Conservation (phyloP, 2,888 invertebrate genomes). For the Trissoscelio sp. region DNA sequence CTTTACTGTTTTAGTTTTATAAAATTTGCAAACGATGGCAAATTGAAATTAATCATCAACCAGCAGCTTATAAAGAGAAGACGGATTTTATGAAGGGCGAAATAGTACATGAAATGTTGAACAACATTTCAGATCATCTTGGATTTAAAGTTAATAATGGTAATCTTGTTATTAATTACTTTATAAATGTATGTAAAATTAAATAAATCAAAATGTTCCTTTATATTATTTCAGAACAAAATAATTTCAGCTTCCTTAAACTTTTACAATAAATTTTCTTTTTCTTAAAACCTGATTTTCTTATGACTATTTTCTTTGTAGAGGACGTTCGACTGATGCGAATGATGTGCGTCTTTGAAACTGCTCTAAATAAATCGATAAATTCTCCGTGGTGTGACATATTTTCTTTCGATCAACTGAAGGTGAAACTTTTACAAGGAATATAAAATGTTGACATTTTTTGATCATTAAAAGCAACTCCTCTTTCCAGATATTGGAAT, state of each 20-base stretch:
- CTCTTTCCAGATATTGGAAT: constrained; percentile 87
- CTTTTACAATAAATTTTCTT: not conserved
- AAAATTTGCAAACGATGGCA: constrained; percentile 90
- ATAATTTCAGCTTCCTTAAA: too few relatives aligned
- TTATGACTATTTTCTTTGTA: constrained; percentile 76
- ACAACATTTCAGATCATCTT: constrained; percentile 86
- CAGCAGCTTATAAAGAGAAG: constrained; percentile 86
- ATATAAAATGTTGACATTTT: not conserved
- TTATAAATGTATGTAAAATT: too few relatives aligned
- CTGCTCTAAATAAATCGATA: constrained; percentile 88
- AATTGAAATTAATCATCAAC: constrained; percentile 88
- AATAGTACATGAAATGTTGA: constrained; percentile 86
- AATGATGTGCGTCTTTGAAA: constrained; percentile 91
- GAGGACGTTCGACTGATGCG: constrained; percentile 88
- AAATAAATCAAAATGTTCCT: too few relatives aligned
- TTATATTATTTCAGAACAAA: too few relatives aligned
- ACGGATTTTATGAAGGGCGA: constrained; percentile 85
- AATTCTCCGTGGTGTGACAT: constrained; percentile 92
- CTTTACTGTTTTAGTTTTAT: constrained; percentile 86
- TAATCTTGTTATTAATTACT: constrained; percentile 48
- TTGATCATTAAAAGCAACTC: not conserved
- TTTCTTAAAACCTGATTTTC: not conserved
- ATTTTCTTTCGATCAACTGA: constrained; percentile 87
- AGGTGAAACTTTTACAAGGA: constrained; percentile 79
- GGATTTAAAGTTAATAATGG: constrained; percentile 84